These are phyloP conservation scores for Drosophila lini DNA, from an alignment of 1,140 invertebrate genomes.

Conservation along the genomic window DNA sequence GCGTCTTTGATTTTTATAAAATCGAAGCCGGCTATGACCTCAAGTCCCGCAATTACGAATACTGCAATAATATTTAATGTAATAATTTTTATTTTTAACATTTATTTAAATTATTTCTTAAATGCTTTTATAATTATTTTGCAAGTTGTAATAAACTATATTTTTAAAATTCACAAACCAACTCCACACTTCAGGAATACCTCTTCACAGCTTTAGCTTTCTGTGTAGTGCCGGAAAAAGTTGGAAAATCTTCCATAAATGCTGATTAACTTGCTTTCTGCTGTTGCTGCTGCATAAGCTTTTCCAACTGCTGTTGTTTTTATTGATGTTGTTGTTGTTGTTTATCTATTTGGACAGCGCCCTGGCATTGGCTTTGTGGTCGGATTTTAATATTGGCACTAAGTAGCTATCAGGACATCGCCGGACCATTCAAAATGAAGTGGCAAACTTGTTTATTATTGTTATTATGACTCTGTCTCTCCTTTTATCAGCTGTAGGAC, in stretches of 20 bases:
- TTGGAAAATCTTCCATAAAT: constrained; percentile 64
- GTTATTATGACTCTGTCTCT: constrained; percentile 65
- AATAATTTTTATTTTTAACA: neutral
- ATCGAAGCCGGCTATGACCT: too few species aligned
- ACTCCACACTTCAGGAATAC: neutral
- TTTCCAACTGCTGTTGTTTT: constrained; percentile 16
- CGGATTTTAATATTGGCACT: constrained; percentile 79
- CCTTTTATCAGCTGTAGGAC: constrained; percentile 21
- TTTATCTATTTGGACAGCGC: constrained; percentile 60
- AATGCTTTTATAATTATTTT: neutral
- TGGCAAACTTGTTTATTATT: constrained; percentile 81
- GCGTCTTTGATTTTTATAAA: too few species aligned
- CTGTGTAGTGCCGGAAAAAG: constrained; percentile 29
- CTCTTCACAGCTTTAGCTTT: neutral
- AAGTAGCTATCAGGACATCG: constrained; percentile 71
- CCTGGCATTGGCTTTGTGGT: constrained; percentile 60
- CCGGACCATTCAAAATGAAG: constrained; percentile 75
- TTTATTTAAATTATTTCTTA: neutral
- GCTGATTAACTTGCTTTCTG: constrained; percentile 65
- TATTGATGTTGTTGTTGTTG: constrained; percentile 40
- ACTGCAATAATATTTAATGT: too few species aligned
- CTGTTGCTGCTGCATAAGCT: constrained; percentile 5
- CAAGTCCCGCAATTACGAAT: too few species aligned
- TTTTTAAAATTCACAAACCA: neutral
- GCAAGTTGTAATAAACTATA: neutral